These are phyloP conservation scores for Zaprionus gabonicus DNA, from an alignment of 1,140 invertebrate species.

Conservation along the genomic window DNA sequence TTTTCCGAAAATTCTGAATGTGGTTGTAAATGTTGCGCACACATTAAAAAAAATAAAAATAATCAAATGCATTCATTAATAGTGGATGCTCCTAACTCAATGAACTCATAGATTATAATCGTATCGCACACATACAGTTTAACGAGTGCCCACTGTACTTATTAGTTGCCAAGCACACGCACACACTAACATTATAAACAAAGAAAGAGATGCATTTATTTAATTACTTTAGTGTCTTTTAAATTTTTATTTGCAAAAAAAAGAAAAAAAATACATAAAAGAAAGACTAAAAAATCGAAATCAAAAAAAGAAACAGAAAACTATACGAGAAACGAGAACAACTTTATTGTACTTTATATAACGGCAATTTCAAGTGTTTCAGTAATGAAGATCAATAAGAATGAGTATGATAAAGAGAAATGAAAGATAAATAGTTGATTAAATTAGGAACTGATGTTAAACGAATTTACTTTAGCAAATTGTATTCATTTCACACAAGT, in stretches of 20 bases:
- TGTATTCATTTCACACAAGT: conserved; percentile 75
- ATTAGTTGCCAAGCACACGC: conserved; percentile 18
- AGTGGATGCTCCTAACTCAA: neutral
- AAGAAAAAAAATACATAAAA: conserved; percentile 17
- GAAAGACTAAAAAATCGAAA: conserved; percentile 32
- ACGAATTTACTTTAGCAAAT: conserved; percentile 84
- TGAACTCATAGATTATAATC: neutral
- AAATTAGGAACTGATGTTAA: conserved; percentile 83
- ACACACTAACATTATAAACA: conserved; percentile 1
- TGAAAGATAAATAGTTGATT: conserved; percentile 56
- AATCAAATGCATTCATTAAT: neutral
- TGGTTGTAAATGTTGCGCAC: conserved; percentile 54
- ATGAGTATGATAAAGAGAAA: conserved; percentile 29
- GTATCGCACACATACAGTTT: neutral
- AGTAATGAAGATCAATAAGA: conserved; percentile 45
- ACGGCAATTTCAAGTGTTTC: conserved; percentile 74
- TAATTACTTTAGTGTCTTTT: conserved; percentile 47
- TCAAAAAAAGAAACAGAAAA: conserved; percentile 23
- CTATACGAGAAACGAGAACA: conserved; percentile 31
- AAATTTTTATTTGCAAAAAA: conserved; percentile 32
- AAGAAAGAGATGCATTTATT: conserved; percentile 61
- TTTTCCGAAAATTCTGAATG: conserved; percentile 53
- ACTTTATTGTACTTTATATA: conserved; percentile 65
- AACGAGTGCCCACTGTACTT: neutral
- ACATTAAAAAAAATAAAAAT: neutral